Conservation (phyloP, 2,113 vertebrate species). For the Phaethon lepturus region DNA sequence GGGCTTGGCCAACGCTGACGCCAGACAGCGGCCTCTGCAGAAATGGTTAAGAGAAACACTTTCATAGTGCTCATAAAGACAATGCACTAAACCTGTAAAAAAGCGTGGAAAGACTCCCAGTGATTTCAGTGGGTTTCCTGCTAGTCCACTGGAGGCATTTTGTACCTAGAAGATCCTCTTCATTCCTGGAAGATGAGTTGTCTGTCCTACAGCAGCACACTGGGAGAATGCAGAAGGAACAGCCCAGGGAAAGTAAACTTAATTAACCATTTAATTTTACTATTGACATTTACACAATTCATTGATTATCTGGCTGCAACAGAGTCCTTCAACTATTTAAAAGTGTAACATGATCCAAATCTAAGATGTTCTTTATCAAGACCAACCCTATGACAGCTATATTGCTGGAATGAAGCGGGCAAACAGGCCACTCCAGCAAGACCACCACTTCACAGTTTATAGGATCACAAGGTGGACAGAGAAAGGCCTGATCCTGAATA, state of each 20-base stretch:
- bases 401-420: neutral
- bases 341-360: neutral
- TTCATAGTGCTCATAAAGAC: neutral
- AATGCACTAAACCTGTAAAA: neutral
- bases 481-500: neutral
- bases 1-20: neutral
- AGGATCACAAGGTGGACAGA: neutral
- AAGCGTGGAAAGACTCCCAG: neutral
- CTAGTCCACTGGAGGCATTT: neutral
- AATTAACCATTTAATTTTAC: conserved; percentile 30
- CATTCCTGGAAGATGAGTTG: neutral
- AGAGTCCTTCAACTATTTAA: neutral
- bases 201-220: neutral
- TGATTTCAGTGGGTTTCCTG: neutral
- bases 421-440: neutral
- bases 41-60: neutral
- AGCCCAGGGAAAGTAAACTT: neutral
- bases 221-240: neutral
- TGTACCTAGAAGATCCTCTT: neutral
- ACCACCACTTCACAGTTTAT: neutral
- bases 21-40: neutral
- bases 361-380: neutral
- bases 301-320: neutral
- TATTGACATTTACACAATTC: neutral
- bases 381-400: neutral